phyloP scores from a whole-genome alignment of 2,113 vertebrate species.

The Esox niger region DNA sequence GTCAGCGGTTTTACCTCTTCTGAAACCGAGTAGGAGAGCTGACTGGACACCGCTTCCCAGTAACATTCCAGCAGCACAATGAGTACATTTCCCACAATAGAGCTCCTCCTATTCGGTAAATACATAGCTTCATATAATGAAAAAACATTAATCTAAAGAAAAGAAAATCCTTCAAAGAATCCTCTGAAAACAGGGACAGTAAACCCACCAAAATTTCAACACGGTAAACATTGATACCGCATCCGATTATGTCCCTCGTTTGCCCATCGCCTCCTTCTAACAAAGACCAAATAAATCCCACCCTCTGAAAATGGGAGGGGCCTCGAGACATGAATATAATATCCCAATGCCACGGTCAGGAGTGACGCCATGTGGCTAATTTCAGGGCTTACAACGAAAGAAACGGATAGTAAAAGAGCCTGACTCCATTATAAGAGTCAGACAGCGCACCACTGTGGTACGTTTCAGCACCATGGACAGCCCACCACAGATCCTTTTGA shows the following conservation, averaged over 20 bases:
- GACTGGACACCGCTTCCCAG: constrained; percentile 29
- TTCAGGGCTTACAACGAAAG: background rate
- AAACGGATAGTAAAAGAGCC: no score
- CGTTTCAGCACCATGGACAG: no score
- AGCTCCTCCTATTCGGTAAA: background rate
- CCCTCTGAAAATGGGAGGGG: constrained; percentile 26
- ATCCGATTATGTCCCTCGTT: constrained; percentile 19
- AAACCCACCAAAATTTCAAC: background rate
- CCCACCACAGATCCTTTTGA: no score
- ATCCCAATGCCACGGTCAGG: constrained; percentile 9
- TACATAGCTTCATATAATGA: constrained; percentile 23
- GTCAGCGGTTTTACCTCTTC: constrained; percentile 40
- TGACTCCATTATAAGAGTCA: no score
- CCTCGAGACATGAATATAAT: background rate
- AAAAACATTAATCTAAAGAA: background rate
- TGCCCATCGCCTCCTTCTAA: background rate
- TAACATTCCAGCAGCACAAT: constrained; percentile 23
- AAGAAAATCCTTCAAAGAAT: background rate
- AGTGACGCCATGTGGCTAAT: constrained; percentile 32
- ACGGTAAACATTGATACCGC: background rate
- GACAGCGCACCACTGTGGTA: no score
- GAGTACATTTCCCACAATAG: background rate
- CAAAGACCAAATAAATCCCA: constrained; percentile 24
- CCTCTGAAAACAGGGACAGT: background rate
- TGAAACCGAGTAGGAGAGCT: constrained; percentile 36